phyloP scores from a whole-genome alignment of 1,140 invertebrate species.

The Drosophila bifasciata region DNA sequence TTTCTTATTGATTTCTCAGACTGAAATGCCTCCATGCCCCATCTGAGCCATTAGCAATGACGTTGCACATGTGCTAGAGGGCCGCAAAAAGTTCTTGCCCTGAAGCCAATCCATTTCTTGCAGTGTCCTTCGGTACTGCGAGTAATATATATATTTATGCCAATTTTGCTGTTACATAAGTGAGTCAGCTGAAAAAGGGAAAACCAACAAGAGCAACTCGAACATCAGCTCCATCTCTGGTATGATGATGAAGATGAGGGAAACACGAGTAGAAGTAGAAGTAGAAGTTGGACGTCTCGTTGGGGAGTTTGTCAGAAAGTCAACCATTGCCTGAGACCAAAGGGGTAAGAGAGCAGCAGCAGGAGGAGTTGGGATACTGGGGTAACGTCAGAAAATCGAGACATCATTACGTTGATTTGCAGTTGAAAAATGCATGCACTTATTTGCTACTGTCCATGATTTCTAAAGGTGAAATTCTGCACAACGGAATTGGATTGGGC shows the following conservation, averaged over 20 bases:
- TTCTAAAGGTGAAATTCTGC: slow-evolving; percentile 24
- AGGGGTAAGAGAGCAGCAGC: background rate
- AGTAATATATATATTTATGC: slow-evolving; percentile 79
- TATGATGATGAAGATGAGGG: slow-evolving; percentile 10
- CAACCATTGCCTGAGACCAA: slow-evolving; percentile 10
- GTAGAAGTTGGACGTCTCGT: slow-evolving; percentile 33
- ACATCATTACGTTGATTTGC: slow-evolving; percentile 76
- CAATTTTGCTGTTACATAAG: slow-evolving; percentile 80
- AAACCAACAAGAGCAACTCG: slow-evolving; percentile 16
- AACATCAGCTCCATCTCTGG: background rate
- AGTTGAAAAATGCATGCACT: slow-evolving; percentile 66
- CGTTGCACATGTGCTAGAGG: slow-evolving; percentile 48
- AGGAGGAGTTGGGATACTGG: slow-evolving; percentile 1
- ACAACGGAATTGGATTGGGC: slow-evolving; percentile 43
- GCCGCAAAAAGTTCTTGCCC: slow-evolving; percentile 2
- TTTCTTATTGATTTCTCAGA: no score
- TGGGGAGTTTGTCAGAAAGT: slow-evolving; percentile 40
- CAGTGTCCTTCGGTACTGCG: slow-evolving; percentile 19
- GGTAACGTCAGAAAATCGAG: slow-evolving; percentile 31
- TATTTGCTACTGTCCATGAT: slow-evolving; percentile 74
- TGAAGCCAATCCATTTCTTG: slow-evolving; percentile 39
- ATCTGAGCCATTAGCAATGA: slow-evolving; percentile 51
- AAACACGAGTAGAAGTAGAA: slow-evolving; percentile 28
- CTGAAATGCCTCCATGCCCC: background rate
- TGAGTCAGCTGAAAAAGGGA: slow-evolving; percentile 72